phyloP scores from a whole-genome alignment of 2,888 invertebrate species.

The Drosophila barbarae region DNA sequence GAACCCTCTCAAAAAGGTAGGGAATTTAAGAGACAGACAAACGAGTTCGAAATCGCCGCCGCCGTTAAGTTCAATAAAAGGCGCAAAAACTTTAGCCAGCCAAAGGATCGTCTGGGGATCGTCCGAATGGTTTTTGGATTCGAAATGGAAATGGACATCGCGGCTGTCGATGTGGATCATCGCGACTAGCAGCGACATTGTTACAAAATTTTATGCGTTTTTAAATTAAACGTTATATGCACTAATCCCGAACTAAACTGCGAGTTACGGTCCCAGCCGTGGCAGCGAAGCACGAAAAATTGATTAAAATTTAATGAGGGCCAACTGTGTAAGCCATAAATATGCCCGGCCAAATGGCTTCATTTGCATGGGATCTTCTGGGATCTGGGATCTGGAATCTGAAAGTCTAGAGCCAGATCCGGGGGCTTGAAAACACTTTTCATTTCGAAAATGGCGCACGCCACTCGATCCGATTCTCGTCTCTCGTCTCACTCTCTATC shows the following conservation, averaged over 20 bases:
- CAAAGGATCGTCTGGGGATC: slow-evolving; percentile 6
- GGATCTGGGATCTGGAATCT: background rate
- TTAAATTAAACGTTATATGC: slow-evolving; percentile 74
- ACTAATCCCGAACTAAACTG: slow-evolving; percentile 71
- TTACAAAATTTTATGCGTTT: slow-evolving; percentile 75
- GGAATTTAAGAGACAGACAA: slow-evolving; percentile 12
- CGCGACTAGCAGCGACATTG: slow-evolving; percentile 55
- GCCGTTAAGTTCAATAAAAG: slow-evolving; percentile 52
- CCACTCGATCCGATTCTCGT: slow-evolving; percentile 33
- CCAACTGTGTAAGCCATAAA: slow-evolving; percentile 66
- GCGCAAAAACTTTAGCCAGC: slow-evolving; percentile 61
- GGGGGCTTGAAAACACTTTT: slow-evolving; percentile 62
- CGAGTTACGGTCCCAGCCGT: slow-evolving; percentile 65
- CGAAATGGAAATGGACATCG: background rate
- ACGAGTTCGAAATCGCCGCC: slow-evolving; percentile 23
- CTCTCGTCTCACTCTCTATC: background rate
- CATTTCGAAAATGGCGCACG: slow-evolving; percentile 68
- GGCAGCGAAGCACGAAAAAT: slow-evolving; percentile 59
- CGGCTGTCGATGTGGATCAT: slow-evolving; percentile 12
- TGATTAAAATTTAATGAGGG: slow-evolving; percentile 71
- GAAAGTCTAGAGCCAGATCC: slow-evolving; percentile 10
- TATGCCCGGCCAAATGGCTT: slow-evolving; percentile 62
- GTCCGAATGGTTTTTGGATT: slow-evolving; percentile 12
- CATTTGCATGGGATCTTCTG: slow-evolving; percentile 56
- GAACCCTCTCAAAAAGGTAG: background rate